Evolutionary conservation across 2,888 invertebrate genomes (phyloP).

Genomic region (Stegophylla sp.): DNA sequence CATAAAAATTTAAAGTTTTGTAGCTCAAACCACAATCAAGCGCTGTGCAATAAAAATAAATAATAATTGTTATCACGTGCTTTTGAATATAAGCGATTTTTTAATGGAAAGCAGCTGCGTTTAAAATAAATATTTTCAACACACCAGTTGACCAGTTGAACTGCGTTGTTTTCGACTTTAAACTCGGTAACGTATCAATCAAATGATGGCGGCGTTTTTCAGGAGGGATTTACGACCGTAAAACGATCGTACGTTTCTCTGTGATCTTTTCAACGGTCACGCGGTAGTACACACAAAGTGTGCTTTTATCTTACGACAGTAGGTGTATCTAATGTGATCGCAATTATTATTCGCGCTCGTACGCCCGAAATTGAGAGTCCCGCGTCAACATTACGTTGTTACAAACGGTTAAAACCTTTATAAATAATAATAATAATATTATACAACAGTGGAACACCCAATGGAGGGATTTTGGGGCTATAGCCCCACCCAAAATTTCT

Average conservation of each 20-base stretch:
- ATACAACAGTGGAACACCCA: too few relatives aligned
- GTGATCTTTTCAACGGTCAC: background rate
- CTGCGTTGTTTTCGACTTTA: constrained; percentile 7
- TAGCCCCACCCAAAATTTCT: too few relatives aligned
- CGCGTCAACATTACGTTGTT: too few relatives aligned
- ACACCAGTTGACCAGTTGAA: constrained; percentile 19
- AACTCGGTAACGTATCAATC: background rate
- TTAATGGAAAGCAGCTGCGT: constrained; percentile 33
- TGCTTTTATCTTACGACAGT: background rate
- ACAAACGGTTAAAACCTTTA: too few relatives aligned
- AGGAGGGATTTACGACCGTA: background rate
- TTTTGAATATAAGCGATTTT: constrained; percentile 27
- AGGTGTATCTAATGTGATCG: background rate
- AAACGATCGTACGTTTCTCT: background rate
- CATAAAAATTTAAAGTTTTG: background rate
- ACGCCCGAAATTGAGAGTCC: background rate
- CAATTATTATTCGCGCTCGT: background rate
- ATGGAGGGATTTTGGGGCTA: too few relatives aligned
- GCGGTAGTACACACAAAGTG: background rate
- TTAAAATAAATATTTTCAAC: constrained; percentile 3
- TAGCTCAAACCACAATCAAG: constrained; percentile 4
- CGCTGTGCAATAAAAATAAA: constrained; percentile 38
- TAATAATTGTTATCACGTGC: constrained; percentile 11
- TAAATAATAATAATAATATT: too few relatives aligned
- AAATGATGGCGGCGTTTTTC: background rate